Base-by-base conservation (phyloP, 92 coral and sea anemone genomes). In the Epizoanthus fatuus region DNA sequence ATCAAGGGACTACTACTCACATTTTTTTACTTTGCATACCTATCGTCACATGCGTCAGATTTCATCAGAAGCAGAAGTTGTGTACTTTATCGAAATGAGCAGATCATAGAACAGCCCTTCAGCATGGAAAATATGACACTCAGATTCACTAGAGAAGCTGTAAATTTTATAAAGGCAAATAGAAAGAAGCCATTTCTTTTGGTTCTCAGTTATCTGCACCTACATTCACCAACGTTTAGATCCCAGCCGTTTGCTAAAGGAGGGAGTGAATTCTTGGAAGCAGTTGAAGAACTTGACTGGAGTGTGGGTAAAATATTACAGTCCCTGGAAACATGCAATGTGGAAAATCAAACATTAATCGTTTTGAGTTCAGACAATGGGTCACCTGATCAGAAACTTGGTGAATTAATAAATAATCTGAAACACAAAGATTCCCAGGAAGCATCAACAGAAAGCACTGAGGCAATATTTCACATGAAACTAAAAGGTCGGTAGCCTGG, bases 251-350 rank as follows among this genome's bases (percentile, higher is more conserved):
- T 93, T 87, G 90, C 86, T 17, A 85, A 69, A 37, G 80, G 74
- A 20, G 72, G 66, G 49, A 89, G 77, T 29, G 11, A 62, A 55
- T 86, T 80, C 42, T 70, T 74, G 38, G 93, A 94, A 75, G 93
- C 98, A 7, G 64, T 96, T 29, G 63, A 17, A 14, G 98, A 96
- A 86, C 75, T 95, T 47, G 99, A 96, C 62, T 96, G 99, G 98
- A 96, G 99, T 84, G 74, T 96, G 74, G 98, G 98, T 1, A 96
- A 84, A 78, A 95, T 96, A 12, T 25, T 89, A n/a, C 73, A 29
- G 51, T 39, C 92, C 25, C 19, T 95, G 38, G 86, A 80, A 60
- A 76, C 86, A 29, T 51, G 22, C 13, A 79, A 74, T 40, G 38
- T 87, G 15, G 95, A 94, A 14, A 85, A 93, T 29, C 56, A 89